These are phyloP conservation scores for Malurus melanocephalus DNA, from an alignment of 2,113 vertebrate genomes.

Conservation along the genomic window DNA sequence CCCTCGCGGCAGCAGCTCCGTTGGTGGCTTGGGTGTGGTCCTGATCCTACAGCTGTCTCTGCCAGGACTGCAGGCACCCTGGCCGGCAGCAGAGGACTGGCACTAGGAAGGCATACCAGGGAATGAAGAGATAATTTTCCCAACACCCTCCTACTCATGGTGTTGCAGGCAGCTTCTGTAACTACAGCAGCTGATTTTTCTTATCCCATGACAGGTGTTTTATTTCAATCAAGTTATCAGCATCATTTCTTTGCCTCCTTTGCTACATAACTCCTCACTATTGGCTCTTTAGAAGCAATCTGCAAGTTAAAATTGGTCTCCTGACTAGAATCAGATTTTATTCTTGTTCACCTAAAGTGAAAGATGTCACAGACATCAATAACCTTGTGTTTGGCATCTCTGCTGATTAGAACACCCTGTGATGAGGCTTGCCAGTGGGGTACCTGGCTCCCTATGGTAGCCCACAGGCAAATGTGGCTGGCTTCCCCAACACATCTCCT, in stretches of 20 bases:
- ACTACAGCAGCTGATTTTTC: neutral
- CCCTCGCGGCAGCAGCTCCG: neutral
- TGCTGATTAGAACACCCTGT: neutral
- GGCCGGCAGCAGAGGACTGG: neutral
- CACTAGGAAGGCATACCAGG: neutral
- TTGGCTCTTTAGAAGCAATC: constrained; percentile 14
- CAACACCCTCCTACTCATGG: neutral
- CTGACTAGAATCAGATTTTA: constrained; percentile 15
- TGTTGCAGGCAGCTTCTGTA: neutral
- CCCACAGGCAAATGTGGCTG: neutral
- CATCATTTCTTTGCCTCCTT: constrained; percentile 13
- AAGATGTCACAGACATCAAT: neutral
- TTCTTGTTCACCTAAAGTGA: neutral
- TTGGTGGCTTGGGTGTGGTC: neutral
- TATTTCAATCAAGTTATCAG: constrained; percentile 37
- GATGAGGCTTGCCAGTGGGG: neutral
- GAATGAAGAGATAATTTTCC: neutral
- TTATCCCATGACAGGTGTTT: constrained; percentile 5
- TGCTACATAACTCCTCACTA: constrained; percentile 2
- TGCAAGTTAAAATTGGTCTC: constrained; percentile 29
- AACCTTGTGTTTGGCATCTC: neutral
- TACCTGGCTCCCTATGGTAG: neutral
- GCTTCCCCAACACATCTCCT: neutral
- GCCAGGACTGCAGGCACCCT: neutral
- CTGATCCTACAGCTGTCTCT: neutral